These are phyloP conservation scores for Automeris io DNA, from an alignment of 2,888 invertebrate species.

Conservation along the genomic window DNA sequence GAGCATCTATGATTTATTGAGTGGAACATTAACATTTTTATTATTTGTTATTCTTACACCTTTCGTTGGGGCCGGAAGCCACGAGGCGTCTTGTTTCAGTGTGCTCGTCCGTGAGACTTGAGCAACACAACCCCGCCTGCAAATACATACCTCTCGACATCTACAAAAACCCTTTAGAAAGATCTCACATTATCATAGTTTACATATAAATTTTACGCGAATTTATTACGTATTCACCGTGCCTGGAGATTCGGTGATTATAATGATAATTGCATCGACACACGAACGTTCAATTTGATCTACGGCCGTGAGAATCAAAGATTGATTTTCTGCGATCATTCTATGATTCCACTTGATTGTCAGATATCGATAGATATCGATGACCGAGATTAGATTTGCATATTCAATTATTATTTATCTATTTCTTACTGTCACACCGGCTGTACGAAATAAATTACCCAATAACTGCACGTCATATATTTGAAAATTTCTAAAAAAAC, in stretches of 20 bases:
- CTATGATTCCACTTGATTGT: constrained; percentile 47
- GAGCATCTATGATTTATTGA: constrained; percentile 77
- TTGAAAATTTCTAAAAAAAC: too few relatives aligned
- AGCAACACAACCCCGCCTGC: constrained; percentile 45
- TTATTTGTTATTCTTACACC: constrained; percentile 78
- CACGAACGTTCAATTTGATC: constrained; percentile 67
- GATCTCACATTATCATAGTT: constrained; percentile 72
- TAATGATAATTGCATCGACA: constrained; percentile 70
- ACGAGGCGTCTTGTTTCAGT: constrained; percentile 72
- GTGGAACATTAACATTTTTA: constrained; percentile 78
- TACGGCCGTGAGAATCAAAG: constrained; percentile 71
- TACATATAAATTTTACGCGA: constrained; percentile 76
- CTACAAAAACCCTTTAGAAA: constrained; percentile 59
- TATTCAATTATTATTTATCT: constrained; percentile 32
- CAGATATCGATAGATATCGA: constrained; percentile 37
- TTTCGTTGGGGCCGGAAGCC: constrained; percentile 72
- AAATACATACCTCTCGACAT: constrained; percentile 28
- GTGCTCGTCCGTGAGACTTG: constrained; percentile 71
- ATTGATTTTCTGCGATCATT: constrained; percentile 67
- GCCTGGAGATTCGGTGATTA: constrained; percentile 64
- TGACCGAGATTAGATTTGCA: constrained; percentile 40
- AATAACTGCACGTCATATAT: too few relatives aligned
- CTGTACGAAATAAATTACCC: constrained; percentile 7
- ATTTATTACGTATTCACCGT: constrained; percentile 70
- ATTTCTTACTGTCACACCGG: constrained; percentile 16